phyloP scores from a whole-genome alignment of 1,140 invertebrate genomes.

The Delia radicum region DNA sequence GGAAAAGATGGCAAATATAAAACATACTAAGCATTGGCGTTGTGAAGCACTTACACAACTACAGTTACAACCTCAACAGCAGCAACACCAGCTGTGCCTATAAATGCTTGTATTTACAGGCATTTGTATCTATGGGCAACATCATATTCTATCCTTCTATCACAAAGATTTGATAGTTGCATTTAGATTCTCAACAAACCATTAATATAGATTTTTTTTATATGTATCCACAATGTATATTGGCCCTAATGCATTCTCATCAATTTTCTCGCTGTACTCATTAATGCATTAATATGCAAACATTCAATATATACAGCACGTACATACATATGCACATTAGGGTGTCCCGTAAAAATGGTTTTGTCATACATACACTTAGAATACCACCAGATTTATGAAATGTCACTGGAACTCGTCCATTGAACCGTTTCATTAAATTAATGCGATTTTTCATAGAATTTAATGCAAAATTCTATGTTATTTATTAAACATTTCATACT shows the following conservation, averaged over 20 bases:
- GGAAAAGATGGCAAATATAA: not conserved
- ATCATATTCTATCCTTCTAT: not conserved
- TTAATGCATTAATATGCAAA: constrained; percentile 15
- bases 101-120: not conserved
- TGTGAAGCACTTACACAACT: not conserved
- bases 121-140: not conserved
- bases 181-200: not conserved
- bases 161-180: not conserved
- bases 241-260: constrained; percentile 9
- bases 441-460: no score
- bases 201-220: not conserved
- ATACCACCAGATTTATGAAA: no score
- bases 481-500: no score
- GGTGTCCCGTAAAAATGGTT: not conserved
- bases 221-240: not conserved
- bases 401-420: no score
- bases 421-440: no score
- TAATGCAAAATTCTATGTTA: no score
- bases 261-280: constrained; percentile 9
- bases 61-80: not conserved
- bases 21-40: not conserved
- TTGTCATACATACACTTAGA: no score
- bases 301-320: not conserved
- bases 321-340: not conserved
- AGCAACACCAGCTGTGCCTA: no score